Base-by-base conservation (phyloP, 2,797 vertebrate species). In the Mycteria americana region DNA sequence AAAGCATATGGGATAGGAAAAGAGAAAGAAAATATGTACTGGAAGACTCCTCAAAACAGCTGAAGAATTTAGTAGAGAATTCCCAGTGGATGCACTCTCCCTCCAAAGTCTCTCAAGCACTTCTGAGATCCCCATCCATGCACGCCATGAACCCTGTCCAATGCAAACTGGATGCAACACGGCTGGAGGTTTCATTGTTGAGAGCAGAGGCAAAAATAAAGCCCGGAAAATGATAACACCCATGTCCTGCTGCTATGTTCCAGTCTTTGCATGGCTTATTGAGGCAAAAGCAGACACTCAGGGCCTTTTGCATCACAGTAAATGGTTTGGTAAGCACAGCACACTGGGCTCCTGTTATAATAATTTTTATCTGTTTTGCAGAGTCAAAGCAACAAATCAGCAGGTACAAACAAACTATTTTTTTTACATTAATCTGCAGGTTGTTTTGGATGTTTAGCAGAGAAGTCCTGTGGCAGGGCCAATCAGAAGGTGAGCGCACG, bases 401-500 rank as follows among this genome's bases (percentile, higher is more conserved):
- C n/a, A 89, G 37, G 56, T 57, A 62, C 18, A 80, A 79, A 70
- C 16, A 28, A 15, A 35, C 12, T 48, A 13, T 37, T 60, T 69
- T 69, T 93, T 65, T 28, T 28, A 41, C 46, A 30, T 46, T 51
- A 39, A 39, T 45, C 33, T 31, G 23, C 30, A 23, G 17, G 18
- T 33, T 76, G 28, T 17, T 85, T 57, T 27, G 17, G 30, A 28
- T 63, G 39, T 54, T 62, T 39, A 72, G 28, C 60, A 62, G 54
- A 63, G 23, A 79, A 37, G 35, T 35, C 46, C 18, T 60, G 22
- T 35, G 39, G 62, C 0, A 2, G 31, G 31, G 39, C 18, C 54
- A 41, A 24, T 7, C 22, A 25, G 41, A 59, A 27, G 0, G 5
- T 28, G n/a, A 63, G 31, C 1, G 2, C 67, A 43, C 2, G 5